phyloP scores from a whole-genome alignment of 1,140 invertebrate species.

The Polyergus mexicanus region DNA sequence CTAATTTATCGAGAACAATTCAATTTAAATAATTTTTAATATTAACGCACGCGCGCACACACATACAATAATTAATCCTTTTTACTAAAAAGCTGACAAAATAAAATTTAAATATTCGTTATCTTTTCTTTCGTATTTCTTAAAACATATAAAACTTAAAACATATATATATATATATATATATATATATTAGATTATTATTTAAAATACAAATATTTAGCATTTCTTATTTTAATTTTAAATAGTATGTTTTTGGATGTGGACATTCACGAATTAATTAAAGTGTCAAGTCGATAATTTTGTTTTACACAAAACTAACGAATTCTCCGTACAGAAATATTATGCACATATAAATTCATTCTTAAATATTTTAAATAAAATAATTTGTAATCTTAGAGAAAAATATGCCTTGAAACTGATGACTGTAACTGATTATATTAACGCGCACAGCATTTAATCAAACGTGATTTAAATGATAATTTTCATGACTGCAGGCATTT shows the following conservation, averaged over 20 bases:
- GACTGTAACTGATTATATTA: slow-evolving; percentile 23
- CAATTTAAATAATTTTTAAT: neutral
- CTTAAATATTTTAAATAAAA: neutral
- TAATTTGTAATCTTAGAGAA: slow-evolving; percentile 20
- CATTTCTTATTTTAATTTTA: slow-evolving; percentile 23
- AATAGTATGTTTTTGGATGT: neutral
- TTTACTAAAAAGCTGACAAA: neutral
- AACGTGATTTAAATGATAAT: slow-evolving; percentile 40
- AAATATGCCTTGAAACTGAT: slow-evolving; percentile 1
- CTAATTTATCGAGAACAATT: slow-evolving; percentile 11
- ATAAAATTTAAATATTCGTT: neutral
- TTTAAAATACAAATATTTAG: slow-evolving; percentile 24
- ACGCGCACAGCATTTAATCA: slow-evolving; percentile 22
- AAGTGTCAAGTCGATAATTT: slow-evolving; percentile 18
- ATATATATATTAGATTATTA: too few relatives aligned
- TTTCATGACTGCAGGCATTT: slow-evolving; percentile 20
- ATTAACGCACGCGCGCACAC: too few relatives aligned
- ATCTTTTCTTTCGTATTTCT: neutral
- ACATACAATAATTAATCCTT: neutral
- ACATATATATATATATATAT: neutral
- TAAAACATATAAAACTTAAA: neutral
- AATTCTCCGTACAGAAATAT: slow-evolving; percentile 1
- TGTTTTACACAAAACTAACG: neutral
- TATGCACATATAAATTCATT: neutral
- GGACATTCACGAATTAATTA: slow-evolving; percentile 21